These are phyloP conservation scores for Drosophila nigromelanica DNA, from an alignment of 1,140 invertebrate genomes.

Conservation along the genomic window DNA sequence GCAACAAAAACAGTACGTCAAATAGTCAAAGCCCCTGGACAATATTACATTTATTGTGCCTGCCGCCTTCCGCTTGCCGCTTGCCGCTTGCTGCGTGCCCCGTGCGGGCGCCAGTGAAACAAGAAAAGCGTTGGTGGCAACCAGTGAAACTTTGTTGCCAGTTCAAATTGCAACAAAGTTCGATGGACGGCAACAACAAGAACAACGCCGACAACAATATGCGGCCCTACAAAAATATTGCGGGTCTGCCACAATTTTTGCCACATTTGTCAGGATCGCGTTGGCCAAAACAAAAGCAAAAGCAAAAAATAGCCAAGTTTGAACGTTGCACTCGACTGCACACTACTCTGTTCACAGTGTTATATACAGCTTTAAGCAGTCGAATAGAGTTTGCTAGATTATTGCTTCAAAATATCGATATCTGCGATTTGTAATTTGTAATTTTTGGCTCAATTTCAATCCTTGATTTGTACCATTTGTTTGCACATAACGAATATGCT, in stretches of 20 bases:
- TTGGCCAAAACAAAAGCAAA: conserved; percentile 1
- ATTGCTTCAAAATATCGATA: no score
- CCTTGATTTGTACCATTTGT: no score
- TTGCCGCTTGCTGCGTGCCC: no score
- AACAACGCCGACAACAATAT: conserved; percentile 9
- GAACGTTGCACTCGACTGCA: background rate
- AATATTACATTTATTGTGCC: conserved; percentile 11
- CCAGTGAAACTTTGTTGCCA: conserved; percentile 25
- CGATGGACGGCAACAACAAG: background rate
- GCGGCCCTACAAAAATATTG: conserved; percentile 24
- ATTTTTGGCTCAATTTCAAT: no score
- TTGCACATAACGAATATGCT: no score
- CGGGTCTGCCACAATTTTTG: conserved; percentile 30
- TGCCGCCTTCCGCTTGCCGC: background rate
- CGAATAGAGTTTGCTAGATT: no score
- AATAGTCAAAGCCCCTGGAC: conserved; percentile 10
- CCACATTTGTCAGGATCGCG: conserved; percentile 35
- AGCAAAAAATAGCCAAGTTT: background rate
- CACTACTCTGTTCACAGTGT: background rate
- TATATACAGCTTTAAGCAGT: no score
- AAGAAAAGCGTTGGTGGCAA: conserved; percentile 28
- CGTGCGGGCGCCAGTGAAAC: conserved; percentile 10
- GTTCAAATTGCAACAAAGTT: conserved; percentile 37
- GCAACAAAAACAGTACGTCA: conserved; percentile 7
- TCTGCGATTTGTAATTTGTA: no score